Conservation (phyloP, 2,888 invertebrate genomes). For the Orthosia gracilis region DNA sequence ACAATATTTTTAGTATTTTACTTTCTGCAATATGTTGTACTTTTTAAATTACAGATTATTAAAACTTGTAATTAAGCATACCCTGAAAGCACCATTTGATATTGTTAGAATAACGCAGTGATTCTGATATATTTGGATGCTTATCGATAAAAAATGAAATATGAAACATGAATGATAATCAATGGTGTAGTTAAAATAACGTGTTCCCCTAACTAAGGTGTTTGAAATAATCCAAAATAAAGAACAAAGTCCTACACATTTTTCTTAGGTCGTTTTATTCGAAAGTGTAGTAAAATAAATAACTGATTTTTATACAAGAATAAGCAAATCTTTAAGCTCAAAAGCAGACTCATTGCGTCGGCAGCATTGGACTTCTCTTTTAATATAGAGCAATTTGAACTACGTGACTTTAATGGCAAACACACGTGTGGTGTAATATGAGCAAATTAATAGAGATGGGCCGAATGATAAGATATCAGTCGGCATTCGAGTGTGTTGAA, state of each 20-base stretch:
- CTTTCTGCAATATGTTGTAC: not conserved
- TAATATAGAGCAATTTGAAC: constrained; percentile 23
- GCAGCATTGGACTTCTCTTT: constrained; percentile 26
- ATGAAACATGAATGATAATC: constrained; percentile 1
- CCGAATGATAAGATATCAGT: constrained; percentile 12
- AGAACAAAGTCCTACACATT: not conserved
- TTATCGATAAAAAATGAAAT: too few species aligned
- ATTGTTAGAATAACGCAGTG: not conserved
- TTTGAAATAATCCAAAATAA: not conserved
- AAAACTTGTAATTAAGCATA: not conserved
- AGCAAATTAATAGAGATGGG: constrained; percentile 55
- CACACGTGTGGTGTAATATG: constrained; percentile 33
- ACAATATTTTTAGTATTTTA: not conserved
- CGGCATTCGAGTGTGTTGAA: not conserved
- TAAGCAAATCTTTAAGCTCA: constrained; percentile 36
- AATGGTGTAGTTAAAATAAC: not conserved
- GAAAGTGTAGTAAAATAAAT: constrained; percentile 9
- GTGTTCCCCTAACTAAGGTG: not conserved
- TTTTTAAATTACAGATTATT: not conserved
- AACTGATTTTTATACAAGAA: constrained; percentile 13
- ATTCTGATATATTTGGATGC: too few species aligned
- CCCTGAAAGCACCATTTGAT: not conserved
- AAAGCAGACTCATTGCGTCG: constrained; percentile 52
- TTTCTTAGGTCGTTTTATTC: not conserved
- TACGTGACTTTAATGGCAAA: constrained; percentile 33